A percentile compares a stretch with the other conserved stretches of the same genome.
Evolutionary conservation across 92 coral and sea anemone species (phyloP).

Genomic region (Porites divaricata): DNA sequence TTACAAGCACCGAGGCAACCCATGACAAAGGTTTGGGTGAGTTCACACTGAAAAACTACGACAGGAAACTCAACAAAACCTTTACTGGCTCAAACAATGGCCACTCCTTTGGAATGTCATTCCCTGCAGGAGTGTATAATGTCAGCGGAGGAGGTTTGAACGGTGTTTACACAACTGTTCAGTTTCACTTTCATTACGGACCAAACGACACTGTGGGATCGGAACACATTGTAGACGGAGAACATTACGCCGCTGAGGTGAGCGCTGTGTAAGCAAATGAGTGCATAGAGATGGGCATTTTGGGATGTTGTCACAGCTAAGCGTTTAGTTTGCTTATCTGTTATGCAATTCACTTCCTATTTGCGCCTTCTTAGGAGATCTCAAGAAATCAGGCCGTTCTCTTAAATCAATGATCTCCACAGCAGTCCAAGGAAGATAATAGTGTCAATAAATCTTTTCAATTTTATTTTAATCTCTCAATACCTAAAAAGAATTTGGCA

Average conservation of each 20-base stretch:
- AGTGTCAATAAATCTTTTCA: too few species aligned
- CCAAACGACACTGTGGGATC: conserved; percentile 50
- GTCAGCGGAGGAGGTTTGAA: conserved; percentile 64
- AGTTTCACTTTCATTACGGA: conserved; percentile 75
- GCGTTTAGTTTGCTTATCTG: too few species aligned
- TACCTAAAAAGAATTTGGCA: too few species aligned
- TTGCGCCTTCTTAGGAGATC: too few species aligned
- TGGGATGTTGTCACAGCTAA: background rate
- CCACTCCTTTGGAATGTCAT: conserved; percentile 5
- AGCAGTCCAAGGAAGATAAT: too few species aligned
- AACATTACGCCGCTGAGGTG: conserved; percentile 78
- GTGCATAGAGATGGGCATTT: background rate
- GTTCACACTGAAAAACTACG: background rate
- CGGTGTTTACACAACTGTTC: conserved; percentile 43
- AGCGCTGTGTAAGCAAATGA: background rate
- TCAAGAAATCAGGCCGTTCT: too few species aligned
- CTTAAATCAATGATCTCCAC: too few species aligned
- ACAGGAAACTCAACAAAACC: background rate
- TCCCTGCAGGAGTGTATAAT: background rate
- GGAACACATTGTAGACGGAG: conserved; percentile 65
- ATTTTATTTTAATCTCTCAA: too few species aligned
- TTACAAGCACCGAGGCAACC: background rate
- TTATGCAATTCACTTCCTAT: too few species aligned
- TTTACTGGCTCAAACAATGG: conserved; percentile 39
- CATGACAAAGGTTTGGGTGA: background rate